A percentile compares a stretch with the other conserved stretches of the same genome.
Conservation (phyloP, 2,888 invertebrate genomes). For the Eupithecia abbreviata region DNA sequence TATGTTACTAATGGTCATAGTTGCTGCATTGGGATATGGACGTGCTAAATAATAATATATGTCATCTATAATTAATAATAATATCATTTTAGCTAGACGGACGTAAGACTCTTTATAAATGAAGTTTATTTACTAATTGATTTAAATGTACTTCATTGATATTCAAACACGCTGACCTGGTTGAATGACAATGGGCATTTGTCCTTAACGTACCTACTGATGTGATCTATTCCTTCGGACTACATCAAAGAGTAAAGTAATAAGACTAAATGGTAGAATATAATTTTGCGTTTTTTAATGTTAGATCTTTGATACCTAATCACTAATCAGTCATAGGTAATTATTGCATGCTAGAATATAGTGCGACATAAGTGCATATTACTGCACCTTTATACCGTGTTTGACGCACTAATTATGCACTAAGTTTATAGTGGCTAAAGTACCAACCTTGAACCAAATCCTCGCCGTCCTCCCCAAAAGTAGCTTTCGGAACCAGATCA, state of each 20-base stretch:
- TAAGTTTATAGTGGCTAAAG: background rate
- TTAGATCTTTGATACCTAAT: too few relatives aligned
- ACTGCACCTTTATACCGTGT: too few relatives aligned
- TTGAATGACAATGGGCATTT: background rate
- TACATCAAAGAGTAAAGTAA: too few relatives aligned
- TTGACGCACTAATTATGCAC: background rate
- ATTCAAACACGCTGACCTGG: background rate
- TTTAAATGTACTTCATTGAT: background rate
- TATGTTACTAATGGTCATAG: background rate
- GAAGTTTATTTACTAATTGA: background rate
- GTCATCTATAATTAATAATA: background rate
- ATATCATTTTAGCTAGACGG: background rate
- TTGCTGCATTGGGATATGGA: background rate
- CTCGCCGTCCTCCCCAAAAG: constrained; percentile 85
- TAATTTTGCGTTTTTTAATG: too few relatives aligned
- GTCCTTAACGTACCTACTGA: background rate
- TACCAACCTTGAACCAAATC: constrained; percentile 85
- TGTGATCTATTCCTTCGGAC: background rate
- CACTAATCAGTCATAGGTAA: too few relatives aligned
- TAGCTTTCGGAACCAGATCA: constrained; percentile 88
- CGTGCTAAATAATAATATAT: background rate
- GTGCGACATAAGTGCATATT: too few relatives aligned
- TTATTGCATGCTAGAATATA: too few relatives aligned
- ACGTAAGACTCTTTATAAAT: background rate
- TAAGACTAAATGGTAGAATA: too few relatives aligned